Conservation (phyloP, 2,888 invertebrate species). For the Ctenicera cuprea region DNA sequence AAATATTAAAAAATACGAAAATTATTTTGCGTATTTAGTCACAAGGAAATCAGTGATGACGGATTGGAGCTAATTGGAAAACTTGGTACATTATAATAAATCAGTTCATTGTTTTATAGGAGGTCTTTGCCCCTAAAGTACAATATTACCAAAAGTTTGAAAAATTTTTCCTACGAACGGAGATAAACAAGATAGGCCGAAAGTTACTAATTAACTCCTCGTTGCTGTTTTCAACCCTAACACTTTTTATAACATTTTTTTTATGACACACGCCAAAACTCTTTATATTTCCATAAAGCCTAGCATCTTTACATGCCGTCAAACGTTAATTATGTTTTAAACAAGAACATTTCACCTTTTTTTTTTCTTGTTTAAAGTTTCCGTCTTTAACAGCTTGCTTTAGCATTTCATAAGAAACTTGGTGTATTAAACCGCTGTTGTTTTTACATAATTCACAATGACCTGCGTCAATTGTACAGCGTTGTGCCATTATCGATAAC, state of each 20-base stretch:
- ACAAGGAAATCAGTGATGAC: no score
- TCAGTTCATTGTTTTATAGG: not conserved
- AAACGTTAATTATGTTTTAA: not conserved
- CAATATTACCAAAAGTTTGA: not conserved
- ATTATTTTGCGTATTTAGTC: no score
- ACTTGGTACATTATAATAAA: no score
- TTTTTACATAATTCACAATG: slow-evolving; percentile 31
- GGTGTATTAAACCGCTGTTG: not conserved
- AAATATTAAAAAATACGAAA: no score
- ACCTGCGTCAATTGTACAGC: slow-evolving; percentile 47
- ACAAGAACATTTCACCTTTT: not conserved
- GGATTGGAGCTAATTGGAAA: no score
- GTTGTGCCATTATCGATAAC: slow-evolving; percentile 49
- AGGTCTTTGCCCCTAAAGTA: not conserved
- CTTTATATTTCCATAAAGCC: not conserved
- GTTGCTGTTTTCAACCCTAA: not conserved
- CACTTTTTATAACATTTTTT: not conserved
- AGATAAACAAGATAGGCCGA: not conserved
- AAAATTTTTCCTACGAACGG: no score
- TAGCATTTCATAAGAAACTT: no score
- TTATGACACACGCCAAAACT: not conserved
- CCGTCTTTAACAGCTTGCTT: not conserved
- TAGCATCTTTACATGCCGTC: not conserved
- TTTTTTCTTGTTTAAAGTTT: not conserved
- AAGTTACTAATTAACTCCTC: not conserved